Evolutionary conservation across 2,113 vertebrate species (phyloP), one percentile per base, ranked within the genome.

Genomic region (Laterallus jamaicensis): DNA sequence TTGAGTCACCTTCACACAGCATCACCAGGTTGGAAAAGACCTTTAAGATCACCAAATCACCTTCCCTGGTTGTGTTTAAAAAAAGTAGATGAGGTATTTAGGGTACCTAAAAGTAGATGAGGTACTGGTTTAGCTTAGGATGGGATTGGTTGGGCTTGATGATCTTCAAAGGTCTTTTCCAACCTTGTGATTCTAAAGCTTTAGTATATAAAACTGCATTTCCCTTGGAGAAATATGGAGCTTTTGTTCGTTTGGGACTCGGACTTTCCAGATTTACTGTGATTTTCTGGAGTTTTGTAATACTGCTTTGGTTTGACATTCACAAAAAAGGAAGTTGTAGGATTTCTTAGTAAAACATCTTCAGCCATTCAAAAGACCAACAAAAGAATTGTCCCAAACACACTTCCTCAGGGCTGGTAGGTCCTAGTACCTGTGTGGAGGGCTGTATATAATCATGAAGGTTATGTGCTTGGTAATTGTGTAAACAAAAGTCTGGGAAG

Each of bases 391-490:
- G 5, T 76, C 40, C n/a, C 25, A 8, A 59, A 7, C 32, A 11
- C 21, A 2, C 6, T 19, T 82, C 20, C 32, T 40, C 39, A 54
- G 6, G 79, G 62, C 73, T 24, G 35, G 9, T 13, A 8, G 3
- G 2, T 68, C 10, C 2, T 0, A 3, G 42, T 22, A 7, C 7
- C 1, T 15, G 2, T 3, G 0, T 8, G 21, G 21, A 35, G 55
- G 3, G 19, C 4, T 70, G 21, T 16, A 1, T 17, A 1, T 12
- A 15, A 32, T 28, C 4, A 0, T 10, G 12, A 16, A 4, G 7
- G 29, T 15, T 1, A 12, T 35, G 49, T 20, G 35, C 8, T 44
- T 28, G 4, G 10, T 16, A 28, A 39, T n/a, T 0, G 14, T n/a
- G 37, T 11, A 14, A 24, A 8, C 35, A 2, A 4, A 8, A 18